phyloP scores from a whole-genome alignment of 1,140 invertebrate species.

The Diprion similis region DNA sequence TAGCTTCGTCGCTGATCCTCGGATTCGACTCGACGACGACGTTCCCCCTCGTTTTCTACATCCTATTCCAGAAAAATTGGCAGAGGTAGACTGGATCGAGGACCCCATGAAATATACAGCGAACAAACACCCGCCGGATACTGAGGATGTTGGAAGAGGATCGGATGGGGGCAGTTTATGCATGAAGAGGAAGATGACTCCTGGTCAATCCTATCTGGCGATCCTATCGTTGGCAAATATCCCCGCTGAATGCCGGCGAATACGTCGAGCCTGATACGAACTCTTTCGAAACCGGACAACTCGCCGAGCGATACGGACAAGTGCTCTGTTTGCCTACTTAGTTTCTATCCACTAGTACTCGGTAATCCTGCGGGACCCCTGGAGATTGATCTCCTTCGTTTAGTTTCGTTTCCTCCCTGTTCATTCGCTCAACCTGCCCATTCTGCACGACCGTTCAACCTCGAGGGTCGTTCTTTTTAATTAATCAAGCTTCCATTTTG shows the following conservation, averaged over 20 bases:
- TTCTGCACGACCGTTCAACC: background rate
- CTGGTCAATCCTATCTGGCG: background rate
- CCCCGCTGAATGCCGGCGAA: background rate
- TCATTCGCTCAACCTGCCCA: background rate
- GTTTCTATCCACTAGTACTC: background rate
- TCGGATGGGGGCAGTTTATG: background rate
- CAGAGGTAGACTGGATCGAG: background rate
- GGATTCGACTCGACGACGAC: no score
- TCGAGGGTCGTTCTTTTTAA: background rate
- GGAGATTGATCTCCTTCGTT: background rate
- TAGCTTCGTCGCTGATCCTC: no score
- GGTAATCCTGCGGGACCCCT: no score
- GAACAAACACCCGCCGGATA: background rate
- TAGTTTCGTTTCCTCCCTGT: background rate
- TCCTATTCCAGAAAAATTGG: no score
- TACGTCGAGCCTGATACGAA: background rate
- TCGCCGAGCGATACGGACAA: background rate
- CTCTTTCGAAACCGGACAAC: background rate
- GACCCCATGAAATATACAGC: background rate
- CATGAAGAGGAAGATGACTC: background rate
- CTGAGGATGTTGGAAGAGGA: background rate
- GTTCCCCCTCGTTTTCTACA: no score
- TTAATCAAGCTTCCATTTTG: conserved; percentile 8
- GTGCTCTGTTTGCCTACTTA: conserved; percentile 1
- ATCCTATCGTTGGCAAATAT: conserved; percentile 1